phyloP scores from a whole-genome alignment of 2,797 vertebrate species.

The Gephyroberyx darwinii region DNA sequence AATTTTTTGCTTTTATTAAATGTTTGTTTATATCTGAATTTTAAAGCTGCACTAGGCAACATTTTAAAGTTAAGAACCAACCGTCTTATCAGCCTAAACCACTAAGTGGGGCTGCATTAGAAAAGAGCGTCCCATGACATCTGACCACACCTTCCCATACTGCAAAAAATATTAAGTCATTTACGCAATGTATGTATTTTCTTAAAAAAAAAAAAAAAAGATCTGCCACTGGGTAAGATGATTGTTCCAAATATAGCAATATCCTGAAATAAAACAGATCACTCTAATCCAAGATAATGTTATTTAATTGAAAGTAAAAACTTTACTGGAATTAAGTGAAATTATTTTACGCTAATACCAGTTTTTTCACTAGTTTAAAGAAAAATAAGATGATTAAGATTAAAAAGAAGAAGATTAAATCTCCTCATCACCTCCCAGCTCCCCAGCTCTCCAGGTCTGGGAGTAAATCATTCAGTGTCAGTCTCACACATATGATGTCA shows the following conservation, averaged over 20 bases:
- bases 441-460: slow-evolving; percentile 43
- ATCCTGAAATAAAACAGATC: not conserved
- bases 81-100: too few species aligned
- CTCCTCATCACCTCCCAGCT: not conserved
- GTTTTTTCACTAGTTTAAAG: slow-evolving; percentile 4
- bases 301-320: not conserved
- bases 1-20: too few species aligned
- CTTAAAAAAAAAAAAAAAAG: not conserved
- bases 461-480: slow-evolving; percentile 37
- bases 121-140: not conserved
- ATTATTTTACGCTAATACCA: not conserved
- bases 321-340: not conserved
- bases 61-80: too few species aligned
- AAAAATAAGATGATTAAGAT: slow-evolving; percentile 12
- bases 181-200: not conserved
- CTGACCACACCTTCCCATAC: not conserved
- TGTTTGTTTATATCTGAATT: too few species aligned
- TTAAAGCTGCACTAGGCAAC: too few species aligned
- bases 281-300: not conserved
- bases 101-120: too few species aligned
- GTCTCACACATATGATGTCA: slow-evolving; percentile 50
- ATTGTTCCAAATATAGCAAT: not conserved
- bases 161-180: not conserved
- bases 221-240: not conserved
- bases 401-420: slow-evolving; percentile 28